phyloP scores from a whole-genome alignment of 2,888 invertebrate species.

The Octonoba sinensis region DNA sequence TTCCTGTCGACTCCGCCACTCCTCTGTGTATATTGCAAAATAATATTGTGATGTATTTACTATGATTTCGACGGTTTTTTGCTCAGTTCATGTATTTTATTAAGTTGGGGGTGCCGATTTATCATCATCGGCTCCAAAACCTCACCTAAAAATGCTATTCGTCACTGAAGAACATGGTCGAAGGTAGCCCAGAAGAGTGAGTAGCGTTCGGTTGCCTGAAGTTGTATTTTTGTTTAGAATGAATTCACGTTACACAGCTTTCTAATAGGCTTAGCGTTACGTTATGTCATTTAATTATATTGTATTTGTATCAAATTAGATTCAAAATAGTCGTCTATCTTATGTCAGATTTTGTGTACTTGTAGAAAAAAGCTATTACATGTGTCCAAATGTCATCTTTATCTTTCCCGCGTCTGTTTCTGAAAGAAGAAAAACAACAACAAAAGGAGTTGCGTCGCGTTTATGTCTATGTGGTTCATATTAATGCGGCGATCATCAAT shows the following conservation, averaged over 20 bases:
- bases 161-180: conserved; percentile 30
- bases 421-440: background rate
- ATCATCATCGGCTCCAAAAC: conserved; percentile 17
- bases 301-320: too few relatives aligned
- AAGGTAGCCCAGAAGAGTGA: conserved; percentile 51
- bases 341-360: too few relatives aligned
- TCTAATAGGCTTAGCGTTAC: too few relatives aligned
- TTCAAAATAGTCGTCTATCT: too few relatives aligned
- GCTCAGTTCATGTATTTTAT: too few relatives aligned
- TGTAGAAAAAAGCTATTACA: too few relatives aligned
- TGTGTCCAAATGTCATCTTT: background rate
- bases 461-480: background rate
- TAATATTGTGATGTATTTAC: too few relatives aligned
- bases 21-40: conserved; percentile 7
- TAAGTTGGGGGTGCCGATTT: too few relatives aligned
- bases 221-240: too few relatives aligned
- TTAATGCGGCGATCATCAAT: background rate
- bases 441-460: background rate
- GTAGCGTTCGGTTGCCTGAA: conserved; percentile 3
- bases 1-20: conserved; percentile 29
- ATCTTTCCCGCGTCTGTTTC: conserved; percentile 7
- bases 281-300: too few relatives aligned
- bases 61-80: too few relatives aligned
- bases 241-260: too few relatives aligned
- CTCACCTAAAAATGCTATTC: conserved; percentile 30